Evolutionary conservation across 2,888 invertebrate genomes (phyloP), one percentile per base, ranked within the genome.

Genomic region (Rhingia rostrata): DNA sequence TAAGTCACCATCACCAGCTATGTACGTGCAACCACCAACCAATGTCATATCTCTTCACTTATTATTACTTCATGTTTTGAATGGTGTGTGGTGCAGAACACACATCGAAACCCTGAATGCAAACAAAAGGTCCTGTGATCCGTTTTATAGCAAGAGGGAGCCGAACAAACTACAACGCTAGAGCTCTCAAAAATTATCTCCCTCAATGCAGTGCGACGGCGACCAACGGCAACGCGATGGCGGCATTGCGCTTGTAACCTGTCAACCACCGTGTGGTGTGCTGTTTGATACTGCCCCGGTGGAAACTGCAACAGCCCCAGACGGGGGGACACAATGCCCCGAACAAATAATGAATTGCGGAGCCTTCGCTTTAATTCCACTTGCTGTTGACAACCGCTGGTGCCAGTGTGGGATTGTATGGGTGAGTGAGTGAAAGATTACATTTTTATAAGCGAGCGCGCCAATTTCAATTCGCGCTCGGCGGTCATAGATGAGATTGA

Each of bases 321-420:
- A 61, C 49, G 53, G 37, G 53, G 53, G 43, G 56, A 78, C 58
- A 74, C 56, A 78, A 78, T 73, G 78, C 67, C 51, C 58, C 73
- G 73, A 78, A 78, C 67, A 66, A 49, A 83, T 78, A 83, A 83
- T 78, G 78, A 78, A 83, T 83, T 78, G 83, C 73, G 33, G 67
- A 73, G 51, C 22, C 51, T 63, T 56, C 66, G 35, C 43, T 49
- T 69, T 45, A 72, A 72, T 53, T 69, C 32, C 54, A 30, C 49
- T 70, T 47, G 30, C 12, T 41, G 12, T 4, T 14, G 30, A 22
- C 54, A 0, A 5, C 45, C 6, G 14, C 4, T 14, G 47, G 6
- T 6, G 14, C 39, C 10, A 14, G 12, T 10, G 22, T 35, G 3
- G 32, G 35, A 45, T 7, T 49, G 33, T 6, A 22, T 69, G 32